Base-by-base conservation (phyloP, 2,113 vertebrate genomes). In the Psephotus haematonotus region DNA sequence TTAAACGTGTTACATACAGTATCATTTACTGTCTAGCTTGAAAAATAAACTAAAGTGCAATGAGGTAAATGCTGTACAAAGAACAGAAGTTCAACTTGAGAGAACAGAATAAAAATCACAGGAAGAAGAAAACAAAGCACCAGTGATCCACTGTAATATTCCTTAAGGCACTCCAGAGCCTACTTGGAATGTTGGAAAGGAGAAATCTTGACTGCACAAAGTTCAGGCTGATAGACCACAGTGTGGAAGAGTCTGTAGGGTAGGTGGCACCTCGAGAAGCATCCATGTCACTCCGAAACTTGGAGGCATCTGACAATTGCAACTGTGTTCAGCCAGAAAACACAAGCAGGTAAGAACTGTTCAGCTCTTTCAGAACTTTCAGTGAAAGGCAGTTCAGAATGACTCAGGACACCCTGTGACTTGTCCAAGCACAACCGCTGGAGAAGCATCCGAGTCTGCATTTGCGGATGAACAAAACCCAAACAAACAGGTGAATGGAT, bases 111-210 rank as follows among this genome's bases (percentile, higher is more conserved):
- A 57, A 90, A 74, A 88, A 76, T 80, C 98, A 94, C 83, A 95
- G 92, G 86, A 98, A 95, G 79, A 71, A 82, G 65, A 96, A 97
- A 82, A 97, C 83, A 49, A 92, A 94, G 41, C 97, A 97, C 28
- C 98, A 97, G 31, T 98, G 94, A 47, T 97, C 96, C 16, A 97
- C 95, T 50, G 70, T 96, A 25, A 98, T 98, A 50, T 98, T 98
- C 82, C 95, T 95, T 71, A 97, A 71, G 92, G 98, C 98, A 13
- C 67, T 98, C 76, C 95, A 86, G 16, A 86, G 95, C 33, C 89
- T 90, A 50, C 49, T 97, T 33, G 95, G 96, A 53, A 90, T 25
- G 70, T 55, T 46, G 71, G 65, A 22, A 77, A 15, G 60, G 91
- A 97, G 49, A 49, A 20, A 27, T 39, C 44, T 33, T 2, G n/a